These are phyloP conservation scores for Sarcophaga rosellei DNA, from an alignment of 2,888 invertebrate species.

Conservation along the genomic window DNA sequence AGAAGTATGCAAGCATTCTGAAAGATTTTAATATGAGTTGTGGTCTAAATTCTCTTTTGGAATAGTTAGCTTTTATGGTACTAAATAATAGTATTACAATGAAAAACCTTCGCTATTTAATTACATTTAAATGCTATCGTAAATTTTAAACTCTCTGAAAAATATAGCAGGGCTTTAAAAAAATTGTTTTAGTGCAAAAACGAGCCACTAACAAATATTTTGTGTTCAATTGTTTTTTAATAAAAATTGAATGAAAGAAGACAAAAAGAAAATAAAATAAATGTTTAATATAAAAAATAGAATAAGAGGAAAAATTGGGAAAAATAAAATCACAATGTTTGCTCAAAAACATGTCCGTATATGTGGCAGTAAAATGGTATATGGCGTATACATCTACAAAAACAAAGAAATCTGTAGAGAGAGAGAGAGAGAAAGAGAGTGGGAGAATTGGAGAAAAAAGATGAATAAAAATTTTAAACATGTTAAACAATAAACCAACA, in stretches of 20 bases:
- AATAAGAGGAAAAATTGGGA: conserved; percentile 17
- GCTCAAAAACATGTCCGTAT: conserved; percentile 14
- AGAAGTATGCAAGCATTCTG: background rate
- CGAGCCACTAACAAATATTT: background rate
- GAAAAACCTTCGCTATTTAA: no score
- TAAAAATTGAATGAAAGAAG: background rate
- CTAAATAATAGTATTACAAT: no score
- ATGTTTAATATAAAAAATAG: conserved; percentile 8
- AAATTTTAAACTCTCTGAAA: background rate
- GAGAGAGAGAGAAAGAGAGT: no score
- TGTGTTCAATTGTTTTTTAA: conserved; percentile 16
- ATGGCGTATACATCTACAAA: background rate
- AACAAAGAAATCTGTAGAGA: background rate
- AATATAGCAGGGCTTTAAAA: background rate
- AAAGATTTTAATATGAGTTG: background rate
- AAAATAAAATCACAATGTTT: conserved; percentile 30
- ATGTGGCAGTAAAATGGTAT: conserved; percentile 19
- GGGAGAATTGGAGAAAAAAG: background rate
- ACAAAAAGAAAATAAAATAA: background rate
- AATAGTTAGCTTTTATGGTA: no score
- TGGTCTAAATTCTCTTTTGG: no score
- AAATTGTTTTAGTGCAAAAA: background rate
- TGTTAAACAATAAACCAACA: conserved; percentile 22
- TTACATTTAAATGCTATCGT: no score
- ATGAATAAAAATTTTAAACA: conserved; percentile 17